Conservation (phyloP, 2,113 vertebrate genomes). For the Python bivittatus region DNA sequence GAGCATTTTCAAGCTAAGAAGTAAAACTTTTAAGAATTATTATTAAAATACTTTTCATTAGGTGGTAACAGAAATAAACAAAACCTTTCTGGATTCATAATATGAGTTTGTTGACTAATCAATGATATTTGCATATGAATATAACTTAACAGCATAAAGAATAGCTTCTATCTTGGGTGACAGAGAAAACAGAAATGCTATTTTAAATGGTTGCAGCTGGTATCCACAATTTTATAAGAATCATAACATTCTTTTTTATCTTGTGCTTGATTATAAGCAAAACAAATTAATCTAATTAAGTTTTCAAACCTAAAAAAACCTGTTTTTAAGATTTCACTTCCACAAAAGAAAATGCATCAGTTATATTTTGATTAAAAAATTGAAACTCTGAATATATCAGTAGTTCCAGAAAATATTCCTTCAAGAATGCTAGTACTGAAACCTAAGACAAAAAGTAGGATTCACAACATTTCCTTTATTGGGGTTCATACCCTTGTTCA, state of each 20-base stretch:
- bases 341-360: background rate
- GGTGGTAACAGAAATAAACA: background rate
- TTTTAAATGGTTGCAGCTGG: background rate
- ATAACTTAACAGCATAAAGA: background rate
- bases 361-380: background rate
- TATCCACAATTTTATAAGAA: background rate
- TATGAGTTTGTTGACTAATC: background rate
- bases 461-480: background rate
- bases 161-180: background rate
- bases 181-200: background rate
- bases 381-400: background rate
- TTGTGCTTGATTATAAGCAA: background rate
- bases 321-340: background rate
- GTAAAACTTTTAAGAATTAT: background rate
- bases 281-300: background rate
- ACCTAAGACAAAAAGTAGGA: background rate
- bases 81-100: background rate
- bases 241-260: background rate
- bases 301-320: background rate
- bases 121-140: background rate
- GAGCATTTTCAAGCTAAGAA: slow-evolving; percentile 65
- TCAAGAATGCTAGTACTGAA: background rate
- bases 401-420: background rate
- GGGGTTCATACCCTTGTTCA: too few relatives aligned
- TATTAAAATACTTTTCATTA: slow-evolving; percentile 7